Base-by-base conservation (phyloP, 2,888 invertebrate species). In the Ptycholaimellus sp. region DNA sequence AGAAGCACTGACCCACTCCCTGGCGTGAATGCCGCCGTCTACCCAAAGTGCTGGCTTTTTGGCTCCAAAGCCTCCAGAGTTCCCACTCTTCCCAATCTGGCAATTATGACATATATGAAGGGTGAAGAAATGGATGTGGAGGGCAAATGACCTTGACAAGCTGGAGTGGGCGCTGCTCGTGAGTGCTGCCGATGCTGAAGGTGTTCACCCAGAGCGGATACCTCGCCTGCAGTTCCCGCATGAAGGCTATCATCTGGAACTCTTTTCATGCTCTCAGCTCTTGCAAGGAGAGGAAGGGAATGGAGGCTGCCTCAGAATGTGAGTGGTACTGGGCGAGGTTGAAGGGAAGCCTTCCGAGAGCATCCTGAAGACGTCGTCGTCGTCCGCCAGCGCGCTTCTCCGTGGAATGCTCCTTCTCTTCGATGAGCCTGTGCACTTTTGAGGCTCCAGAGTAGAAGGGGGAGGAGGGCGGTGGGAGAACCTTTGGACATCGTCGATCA, bases 401-500 rank as follows among this genome's bases (percentile, higher is more conserved):
- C n/a, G n/a, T n/a, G n/a, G n/a, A n/a, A n/a, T n/a, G n/a, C n/a
- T n/a, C n/a, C n/a, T n/a, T n/a, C n/a, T n/a, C n/a, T n/a, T n/a
- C n/a, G n/a, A n/a, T n/a, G n/a, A n/a, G n/a, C n/a, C n/a, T n/a
- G n/a, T n/a, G n/a, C n/a, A n/a, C n/a, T n/a, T n/a, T n/a, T n/a
- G n/a, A n/a, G n/a, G n/a, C n/a, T n/a, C n/a, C n/a, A n/a, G n/a
- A n/a, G n/a, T n/a, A n/a, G n/a, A n/a, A n/a, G n/a, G n/a, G n/a
- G n/a, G n/a, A n/a, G n/a, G n/a, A n/a, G n/a, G n/a, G n/a, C n/a
- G n/a, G n/a, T n/a, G n/a, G n/a, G n/a, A n/a, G n/a, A n/a, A 54
- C 54, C 47, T 48, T 40, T 52, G 44, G 5, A 54, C 54, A 37
- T 54, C 52, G 7, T 46, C 46, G 30, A 54, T 54, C 47, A 54